Evolutionary conservation across 2,888 invertebrate genomes (phyloP), one percentile per base, ranked within the genome.

Genomic region (Phengaris alcon): DNA sequence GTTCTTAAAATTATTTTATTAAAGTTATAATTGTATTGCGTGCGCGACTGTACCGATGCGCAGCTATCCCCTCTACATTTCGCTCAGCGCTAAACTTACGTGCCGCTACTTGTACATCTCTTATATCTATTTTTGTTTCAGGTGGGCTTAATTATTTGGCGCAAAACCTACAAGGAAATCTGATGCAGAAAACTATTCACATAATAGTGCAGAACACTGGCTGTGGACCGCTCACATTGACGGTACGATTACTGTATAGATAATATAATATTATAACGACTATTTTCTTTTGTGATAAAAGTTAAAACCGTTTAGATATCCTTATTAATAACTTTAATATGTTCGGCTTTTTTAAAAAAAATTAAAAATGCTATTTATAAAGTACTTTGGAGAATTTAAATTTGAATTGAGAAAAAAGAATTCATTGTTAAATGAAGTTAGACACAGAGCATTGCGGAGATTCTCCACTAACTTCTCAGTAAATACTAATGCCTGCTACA

Each of bases 171-270:
- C 90, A 90, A 0, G 90, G 92, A 4, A 92, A 91, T 77, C 92
- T 94, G 89, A 91, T 94, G 93, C 93, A 93, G 82, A 94, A 94
- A 78, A 94, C 94, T 0, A 93, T 94, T 13, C 72, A 72, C 12
- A 93, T 94, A 44, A 93, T 94, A 75, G 93, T 94, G 0, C 94
- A 94, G 79, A 93, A 93, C 0, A 87, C 90, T 0, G 92, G 91
- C 0, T 91, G 91, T 0, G 93, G 93, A 7, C 94, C 93, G 0
- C 87, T 94, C 6, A 94, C 94, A 9, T 82, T 94, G 0, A 93
- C 94, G 83, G 94, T 94, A 88, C 35, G 59, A 10, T 44, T 6
- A 64, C 12, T 64, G 35, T 35, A 35, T 35, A 35, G 1, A 35
- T 35, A 35, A 35, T 44, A 44, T 35, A 35, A 44, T 35, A 35